phyloP scores from a whole-genome alignment of 2,888 invertebrate species.

The Macrophya annulata region DNA sequence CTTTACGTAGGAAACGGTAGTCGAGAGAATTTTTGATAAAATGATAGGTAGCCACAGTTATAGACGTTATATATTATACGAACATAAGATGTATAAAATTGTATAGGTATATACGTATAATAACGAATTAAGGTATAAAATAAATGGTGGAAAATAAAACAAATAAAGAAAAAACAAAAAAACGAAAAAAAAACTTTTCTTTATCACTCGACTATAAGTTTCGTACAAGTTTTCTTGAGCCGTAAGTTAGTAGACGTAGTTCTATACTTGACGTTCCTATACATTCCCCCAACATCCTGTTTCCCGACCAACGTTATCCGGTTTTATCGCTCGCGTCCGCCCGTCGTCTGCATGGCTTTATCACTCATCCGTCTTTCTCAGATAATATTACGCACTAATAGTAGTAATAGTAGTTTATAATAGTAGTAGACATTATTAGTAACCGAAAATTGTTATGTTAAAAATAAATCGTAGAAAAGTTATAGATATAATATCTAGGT shows the following conservation, averaged over 20 bases:
- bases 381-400: slow-evolving; percentile 16
- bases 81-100: too few species aligned
- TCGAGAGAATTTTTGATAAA: not conserved
- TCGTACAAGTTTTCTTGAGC: slow-evolving; percentile 17
- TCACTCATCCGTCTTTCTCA: slow-evolving; percentile 32
- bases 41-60: not conserved
- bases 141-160: not conserved
- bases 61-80: too few species aligned
- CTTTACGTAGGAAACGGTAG: not conserved
- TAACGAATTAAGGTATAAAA: not conserved
- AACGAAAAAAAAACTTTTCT: not conserved
- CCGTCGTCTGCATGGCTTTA: slow-evolving; percentile 32
- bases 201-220: not conserved
- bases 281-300: slow-evolving; percentile 51
- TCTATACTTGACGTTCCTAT: slow-evolving; percentile 40
- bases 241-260: not conserved
- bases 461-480: not conserved
- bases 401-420: not conserved
- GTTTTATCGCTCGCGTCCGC: slow-evolving; percentile 52
- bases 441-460: not conserved
- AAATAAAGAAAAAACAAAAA: too few species aligned
- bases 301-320: slow-evolving; percentile 53
- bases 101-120: not conserved
- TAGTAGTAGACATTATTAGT: not conserved
- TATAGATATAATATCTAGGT: not conserved